Conservation (phyloP, 1,140 invertebrate genomes). For the Cardiocondyla obscurior region DNA sequence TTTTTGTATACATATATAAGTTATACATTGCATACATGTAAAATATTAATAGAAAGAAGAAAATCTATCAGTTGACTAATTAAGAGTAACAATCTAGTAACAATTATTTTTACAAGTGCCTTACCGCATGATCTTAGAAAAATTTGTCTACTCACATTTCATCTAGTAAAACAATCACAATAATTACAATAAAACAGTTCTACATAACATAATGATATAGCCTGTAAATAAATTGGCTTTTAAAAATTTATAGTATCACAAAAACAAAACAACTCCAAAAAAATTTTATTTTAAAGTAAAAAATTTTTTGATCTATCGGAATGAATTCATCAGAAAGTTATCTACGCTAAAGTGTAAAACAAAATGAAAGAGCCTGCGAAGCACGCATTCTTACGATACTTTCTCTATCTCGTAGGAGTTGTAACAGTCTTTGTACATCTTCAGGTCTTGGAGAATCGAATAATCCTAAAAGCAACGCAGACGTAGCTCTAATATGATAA, state of each 20-base stretch:
- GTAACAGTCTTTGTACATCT: constrained; percentile 84
- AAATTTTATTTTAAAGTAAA: constrained; percentile 18
- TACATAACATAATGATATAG: not conserved
- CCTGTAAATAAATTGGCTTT: not conserved
- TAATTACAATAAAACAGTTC: not conserved
- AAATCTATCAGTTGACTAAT: constrained; percentile 61
- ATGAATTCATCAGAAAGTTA: constrained; percentile 32
- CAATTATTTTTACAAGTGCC: constrained; percentile 28
- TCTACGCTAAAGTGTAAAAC: constrained; percentile 69
- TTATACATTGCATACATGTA: constrained; percentile 56
- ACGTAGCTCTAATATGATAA: constrained; percentile 72
- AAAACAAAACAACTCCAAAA: constrained; percentile 25
- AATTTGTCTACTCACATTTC: not conserved
- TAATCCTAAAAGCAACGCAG: constrained; percentile 77
- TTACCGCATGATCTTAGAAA: not conserved
- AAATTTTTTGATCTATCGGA: constrained; percentile 14
- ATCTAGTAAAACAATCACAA: not conserved
- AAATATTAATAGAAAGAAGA: constrained; percentile 64
- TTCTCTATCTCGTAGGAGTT: constrained; percentile 86
- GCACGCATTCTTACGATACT: constrained; percentile 85
- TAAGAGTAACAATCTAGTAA: constrained; percentile 60
- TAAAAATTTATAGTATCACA: constrained; percentile 26
- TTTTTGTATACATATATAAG: constrained; percentile 71
- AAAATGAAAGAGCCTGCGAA: constrained; percentile 84
- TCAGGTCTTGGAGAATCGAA: constrained; percentile 76